Conservation (phyloP, 1,140 invertebrate species). For the Lepidurus arcticus region DNA sequence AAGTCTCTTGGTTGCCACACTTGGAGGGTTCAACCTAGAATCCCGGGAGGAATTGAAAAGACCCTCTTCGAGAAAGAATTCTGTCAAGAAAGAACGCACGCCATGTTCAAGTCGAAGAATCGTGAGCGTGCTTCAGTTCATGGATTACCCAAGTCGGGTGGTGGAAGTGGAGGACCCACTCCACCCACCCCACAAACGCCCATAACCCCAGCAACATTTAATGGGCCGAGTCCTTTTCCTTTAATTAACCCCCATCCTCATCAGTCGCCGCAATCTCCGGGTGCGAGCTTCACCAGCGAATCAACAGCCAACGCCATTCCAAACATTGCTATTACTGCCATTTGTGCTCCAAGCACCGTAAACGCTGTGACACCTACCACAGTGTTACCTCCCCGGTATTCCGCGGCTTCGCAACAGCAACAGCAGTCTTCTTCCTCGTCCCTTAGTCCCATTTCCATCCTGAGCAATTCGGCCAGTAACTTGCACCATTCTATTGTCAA, state of each 20-base stretch:
- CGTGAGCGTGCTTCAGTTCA: not conserved
- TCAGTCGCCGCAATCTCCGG: not conserved
- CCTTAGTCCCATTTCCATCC: slow-evolving; percentile 27
- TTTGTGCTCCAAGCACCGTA: not conserved
- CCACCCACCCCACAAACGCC: not conserved
- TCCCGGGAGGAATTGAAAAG: not conserved
- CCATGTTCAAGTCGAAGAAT: not conserved
- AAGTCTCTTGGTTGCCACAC: too few species aligned
- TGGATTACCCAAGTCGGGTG: not conserved
- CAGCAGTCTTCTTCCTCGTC: not conserved
- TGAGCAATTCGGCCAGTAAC: slow-evolving; percentile 22
- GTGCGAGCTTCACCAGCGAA: not conserved
- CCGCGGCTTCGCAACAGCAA: not conserved
- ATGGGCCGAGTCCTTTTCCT: not conserved
- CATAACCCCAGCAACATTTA: not conserved
- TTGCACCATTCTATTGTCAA: slow-evolving; percentile 5
- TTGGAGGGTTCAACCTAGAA: too few species aligned
- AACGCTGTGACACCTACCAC: not conserved
- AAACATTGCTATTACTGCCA: not conserved
- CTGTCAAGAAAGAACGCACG: not conserved
- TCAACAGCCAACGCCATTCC: not conserved
- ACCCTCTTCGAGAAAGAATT: not conserved
- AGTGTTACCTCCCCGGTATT: not conserved
- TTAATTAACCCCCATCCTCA: slow-evolving; percentile 7
- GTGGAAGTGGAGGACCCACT: not conserved